Evolutionary conservation across 2,113 vertebrate species (phyloP).

Genomic region (Labrus mixtus): DNA sequence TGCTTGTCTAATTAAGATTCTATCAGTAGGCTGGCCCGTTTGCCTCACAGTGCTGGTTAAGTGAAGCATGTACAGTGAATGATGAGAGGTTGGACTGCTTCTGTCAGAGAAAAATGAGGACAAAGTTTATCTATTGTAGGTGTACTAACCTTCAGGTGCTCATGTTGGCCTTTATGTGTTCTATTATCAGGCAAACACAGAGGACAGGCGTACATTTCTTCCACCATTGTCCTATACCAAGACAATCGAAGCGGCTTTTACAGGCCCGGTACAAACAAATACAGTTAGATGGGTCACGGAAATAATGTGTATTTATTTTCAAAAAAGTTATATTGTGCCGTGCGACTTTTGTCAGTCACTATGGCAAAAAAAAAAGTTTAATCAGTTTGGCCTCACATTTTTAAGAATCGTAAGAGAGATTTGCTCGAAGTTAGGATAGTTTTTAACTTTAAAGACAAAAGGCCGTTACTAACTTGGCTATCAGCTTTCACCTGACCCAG

Average conservation of each 20-base stretch:
- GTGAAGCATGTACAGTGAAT: constrained; percentile 7
- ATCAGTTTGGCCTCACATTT: too few species aligned
- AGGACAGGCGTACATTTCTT: background rate
- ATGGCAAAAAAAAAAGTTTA: too few species aligned
- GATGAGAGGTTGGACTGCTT: background rate
- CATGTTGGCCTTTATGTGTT: constrained; percentile 21
- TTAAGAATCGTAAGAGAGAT: too few species aligned
- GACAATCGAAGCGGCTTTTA: background rate
- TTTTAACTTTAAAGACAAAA: too few species aligned
- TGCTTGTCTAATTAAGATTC: constrained; percentile 72
- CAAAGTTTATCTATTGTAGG: constrained; percentile 11
- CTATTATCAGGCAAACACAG: constrained; percentile 7
- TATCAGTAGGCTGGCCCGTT: constrained; percentile 39
- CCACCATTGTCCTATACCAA: background rate
- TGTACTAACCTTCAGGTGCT: constrained; percentile 19
- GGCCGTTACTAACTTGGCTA: too few species aligned
- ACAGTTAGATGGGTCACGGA: too few species aligned
- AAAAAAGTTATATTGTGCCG: too few species aligned
- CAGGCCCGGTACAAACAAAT: too few species aligned
- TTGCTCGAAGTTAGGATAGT: too few species aligned
- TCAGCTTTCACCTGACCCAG: too few species aligned
- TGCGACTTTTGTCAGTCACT: too few species aligned
- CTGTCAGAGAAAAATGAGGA: constrained; percentile 19
- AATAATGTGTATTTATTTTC: too few species aligned
- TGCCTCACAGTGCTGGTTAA: constrained; percentile 41